phyloP scores from a whole-genome alignment of 2,797 vertebrate genomes.

The Sternarchorhynchus goeldii region DNA sequence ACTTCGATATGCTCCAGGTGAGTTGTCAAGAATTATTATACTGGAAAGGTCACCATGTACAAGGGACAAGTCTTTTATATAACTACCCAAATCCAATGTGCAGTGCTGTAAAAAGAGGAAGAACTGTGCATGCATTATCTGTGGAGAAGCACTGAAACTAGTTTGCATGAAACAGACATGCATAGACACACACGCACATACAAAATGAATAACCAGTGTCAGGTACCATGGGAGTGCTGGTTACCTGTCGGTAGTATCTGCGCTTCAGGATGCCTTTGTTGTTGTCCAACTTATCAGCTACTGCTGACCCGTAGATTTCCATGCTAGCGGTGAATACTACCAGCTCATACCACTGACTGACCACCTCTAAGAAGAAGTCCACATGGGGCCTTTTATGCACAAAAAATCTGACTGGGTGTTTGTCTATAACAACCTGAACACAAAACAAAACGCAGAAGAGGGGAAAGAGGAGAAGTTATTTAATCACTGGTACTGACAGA shows the following conservation, averaged over 20 bases:
- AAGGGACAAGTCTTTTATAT: slow-evolving; percentile 82
- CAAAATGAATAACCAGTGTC: not conserved
- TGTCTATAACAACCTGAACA: slow-evolving; percentile 79
- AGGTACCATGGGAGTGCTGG: not conserved
- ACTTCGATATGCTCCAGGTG: slow-evolving; percentile 81
- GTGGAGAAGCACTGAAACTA: not conserved
- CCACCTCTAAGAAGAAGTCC: slow-evolving; percentile 84
- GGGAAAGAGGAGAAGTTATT: not conserved
- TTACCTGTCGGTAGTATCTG: slow-evolving; percentile 81
- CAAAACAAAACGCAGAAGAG: slow-evolving; percentile 5
- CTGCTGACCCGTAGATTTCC: slow-evolving; percentile 83
- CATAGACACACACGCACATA: not conserved
- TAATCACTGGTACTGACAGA: not conserved
- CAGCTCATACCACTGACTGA: slow-evolving; percentile 84
- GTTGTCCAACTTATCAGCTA: slow-evolving; percentile 81
- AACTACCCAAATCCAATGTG: slow-evolving; percentile 84
- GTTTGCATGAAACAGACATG: not conserved
- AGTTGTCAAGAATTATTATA: slow-evolving; percentile 83
- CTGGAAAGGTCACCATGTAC: slow-evolving; percentile 81
- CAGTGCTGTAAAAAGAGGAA: slow-evolving; percentile 71
- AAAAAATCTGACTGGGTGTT: slow-evolving; percentile 82
- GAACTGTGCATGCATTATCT: not conserved
- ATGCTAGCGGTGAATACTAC: slow-evolving; percentile 85
- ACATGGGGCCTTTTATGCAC: slow-evolving; percentile 83
- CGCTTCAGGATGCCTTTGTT: slow-evolving; percentile 78